Evolutionary conservation across 2,888 invertebrate genomes (phyloP).

Genomic region (Melanostoma mellinum): DNA sequence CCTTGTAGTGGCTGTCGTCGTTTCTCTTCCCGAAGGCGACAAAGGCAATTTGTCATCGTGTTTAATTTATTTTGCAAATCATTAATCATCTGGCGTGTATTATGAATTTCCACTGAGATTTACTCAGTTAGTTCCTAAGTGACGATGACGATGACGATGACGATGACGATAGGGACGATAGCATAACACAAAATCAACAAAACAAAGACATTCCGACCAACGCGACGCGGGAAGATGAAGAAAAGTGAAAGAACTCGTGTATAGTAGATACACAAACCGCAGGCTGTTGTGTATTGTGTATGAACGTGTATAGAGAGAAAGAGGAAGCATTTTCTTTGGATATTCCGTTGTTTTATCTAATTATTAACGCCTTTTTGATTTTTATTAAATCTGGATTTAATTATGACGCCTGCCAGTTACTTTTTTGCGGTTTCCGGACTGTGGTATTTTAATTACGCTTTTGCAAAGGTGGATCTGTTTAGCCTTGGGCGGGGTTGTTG

Average conservation of each 20-base stretch:
- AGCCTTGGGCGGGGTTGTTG: slow-evolving; percentile 35
- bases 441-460: slow-evolving; percentile 67
- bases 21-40: slow-evolving; percentile 31
- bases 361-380: slow-evolving; percentile 71
- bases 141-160: too few species aligned
- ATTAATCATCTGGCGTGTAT: slow-evolving; percentile 60
- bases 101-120: slow-evolving; percentile 20
- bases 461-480: slow-evolving; percentile 51
- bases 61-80: slow-evolving; percentile 70
- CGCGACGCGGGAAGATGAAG: slow-evolving; percentile 13
- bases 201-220: neutral
- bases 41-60: slow-evolving; percentile 70
- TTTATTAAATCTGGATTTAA: slow-evolving; percentile 72
- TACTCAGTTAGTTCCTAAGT: neutral
- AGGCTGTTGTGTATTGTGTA: slow-evolving; percentile 20
- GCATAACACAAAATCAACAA: slow-evolving; percentile 24
- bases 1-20: slow-evolving; percentile 39
- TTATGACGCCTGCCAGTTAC: slow-evolving; percentile 67
- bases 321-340: slow-evolving; percentile 21
- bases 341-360: slow-evolving; percentile 51
- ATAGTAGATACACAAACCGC: slow-evolving; percentile 24
- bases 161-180: neutral
- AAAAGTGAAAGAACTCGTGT: neutral
- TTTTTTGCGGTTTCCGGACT: slow-evolving; percentile 54
- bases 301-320: neutral